Percentiles rank a stretch among this genome's conserved stretches.
phyloP scores from a whole-genome alignment of 1,140 invertebrate genomes.

The Archivesica marissinica region DNA sequence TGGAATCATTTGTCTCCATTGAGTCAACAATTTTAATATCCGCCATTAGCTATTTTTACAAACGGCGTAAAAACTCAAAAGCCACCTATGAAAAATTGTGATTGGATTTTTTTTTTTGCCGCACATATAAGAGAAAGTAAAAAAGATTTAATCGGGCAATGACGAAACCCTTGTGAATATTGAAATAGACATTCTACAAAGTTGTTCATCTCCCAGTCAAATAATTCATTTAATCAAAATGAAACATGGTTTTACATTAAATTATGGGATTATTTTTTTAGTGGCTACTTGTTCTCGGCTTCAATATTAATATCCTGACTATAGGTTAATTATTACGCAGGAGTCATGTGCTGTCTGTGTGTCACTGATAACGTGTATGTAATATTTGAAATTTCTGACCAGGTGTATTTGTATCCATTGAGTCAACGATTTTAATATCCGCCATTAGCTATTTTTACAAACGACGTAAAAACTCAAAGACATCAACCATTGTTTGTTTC shows the following conservation, averaged over 20 bases:
- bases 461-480: neutral
- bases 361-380: no score
- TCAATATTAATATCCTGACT: no score
- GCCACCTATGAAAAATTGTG: neutral
- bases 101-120: conserved; percentile 16
- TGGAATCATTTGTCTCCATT: neutral
- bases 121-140: neutral
- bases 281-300: no score
- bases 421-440: neutral
- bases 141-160: conserved; percentile 2
- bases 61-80: neutral
- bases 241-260: conserved; percentile 24
- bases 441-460: conserved; percentile 1
- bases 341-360: no score
- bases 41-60: neutral
- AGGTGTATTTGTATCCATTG: neutral
- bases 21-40: neutral
- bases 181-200: neutral
- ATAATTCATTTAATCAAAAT: conserved; percentile 17
- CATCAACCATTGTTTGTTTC: no score
- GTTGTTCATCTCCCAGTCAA: conserved; percentile 20
- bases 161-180: conserved; percentile 15
- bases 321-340: no score
- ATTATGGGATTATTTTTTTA: neutral
- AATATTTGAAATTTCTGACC: no score